Evolutionary conservation across 2,888 invertebrate species (phyloP).

Genomic region (Zootermopsis nevadensis): DNA sequence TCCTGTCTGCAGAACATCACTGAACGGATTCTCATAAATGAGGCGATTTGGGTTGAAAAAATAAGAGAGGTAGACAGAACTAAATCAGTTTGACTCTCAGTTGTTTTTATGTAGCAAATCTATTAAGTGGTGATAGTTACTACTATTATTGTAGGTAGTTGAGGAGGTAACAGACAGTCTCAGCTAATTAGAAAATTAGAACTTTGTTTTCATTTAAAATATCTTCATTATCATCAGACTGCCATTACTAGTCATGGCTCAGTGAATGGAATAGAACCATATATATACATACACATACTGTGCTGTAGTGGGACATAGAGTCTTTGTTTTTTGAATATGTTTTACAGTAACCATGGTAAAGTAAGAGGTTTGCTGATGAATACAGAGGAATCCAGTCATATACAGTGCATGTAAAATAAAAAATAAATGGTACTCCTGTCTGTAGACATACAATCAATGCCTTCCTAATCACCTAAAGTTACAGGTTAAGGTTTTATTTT

Average conservation of each 20-base stretch:
- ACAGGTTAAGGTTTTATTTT: too few relatives aligned
- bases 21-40: constrained; percentile 94
- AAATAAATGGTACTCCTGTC: too few relatives aligned
- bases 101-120: constrained; percentile 44
- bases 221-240: constrained; percentile 25
- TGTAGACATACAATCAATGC: too few relatives aligned
- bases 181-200: constrained; percentile 33
- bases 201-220: constrained; percentile 8
- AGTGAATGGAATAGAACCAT: constrained; percentile 45
- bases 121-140: constrained; percentile 44
- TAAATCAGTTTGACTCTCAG: constrained; percentile 44
- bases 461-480: too few relatives aligned
- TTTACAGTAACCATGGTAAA: constrained; percentile 1
- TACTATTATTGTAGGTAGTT: constrained; percentile 33
- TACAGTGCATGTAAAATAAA: not conserved
- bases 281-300: constrained; percentile 12
- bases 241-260: constrained; percentile 34
- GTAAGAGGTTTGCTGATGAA: constrained; percentile 22
- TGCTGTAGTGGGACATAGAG: constrained; percentile 25
- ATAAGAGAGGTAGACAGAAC: constrained; percentile 83
- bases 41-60: constrained; percentile 92
- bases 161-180: constrained; percentile 40
- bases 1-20: constrained; percentile 88
- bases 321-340: not conserved
- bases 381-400: constrained; percentile 19